Percentiles rank a stretch among this genome's conserved stretches.
Conservation (phyloP, 2,797 vertebrate genomes). For the Chelonia mydas region DNA sequence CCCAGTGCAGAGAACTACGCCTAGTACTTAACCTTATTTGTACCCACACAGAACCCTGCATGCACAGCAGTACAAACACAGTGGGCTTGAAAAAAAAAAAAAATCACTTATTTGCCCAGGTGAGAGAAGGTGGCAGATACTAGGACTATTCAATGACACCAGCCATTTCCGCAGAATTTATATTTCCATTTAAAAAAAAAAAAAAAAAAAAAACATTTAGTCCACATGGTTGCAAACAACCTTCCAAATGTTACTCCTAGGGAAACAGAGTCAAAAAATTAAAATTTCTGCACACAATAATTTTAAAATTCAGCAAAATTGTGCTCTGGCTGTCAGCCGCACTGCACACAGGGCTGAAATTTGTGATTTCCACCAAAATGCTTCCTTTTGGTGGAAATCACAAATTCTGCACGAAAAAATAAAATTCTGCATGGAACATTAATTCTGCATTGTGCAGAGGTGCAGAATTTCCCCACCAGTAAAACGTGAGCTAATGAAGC, state of each 20-base stretch:
- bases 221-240: background rate
- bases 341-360: background rate
- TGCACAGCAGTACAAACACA: fast-evolving
- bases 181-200: background rate
- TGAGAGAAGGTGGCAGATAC: background rate
- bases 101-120: background rate
- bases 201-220: background rate
- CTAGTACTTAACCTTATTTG: background rate
- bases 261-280: background rate
- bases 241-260: background rate
- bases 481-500: background rate
- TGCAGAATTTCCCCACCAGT: background rate
- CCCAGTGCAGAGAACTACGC: background rate
- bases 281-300: background rate
- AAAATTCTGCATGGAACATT: background rate
- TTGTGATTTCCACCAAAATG: background rate
- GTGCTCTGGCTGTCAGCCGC: background rate
- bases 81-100: background rate
- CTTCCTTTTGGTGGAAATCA: background rate
- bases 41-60: background rate
- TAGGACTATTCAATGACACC: background rate
- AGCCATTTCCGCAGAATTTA: background rate
- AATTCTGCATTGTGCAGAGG: background rate
- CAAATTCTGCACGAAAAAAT: background rate
- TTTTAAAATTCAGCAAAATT: background rate